Conservation (phyloP, 2,113 vertebrate genomes). For the Oreochromis spilurus region DNA sequence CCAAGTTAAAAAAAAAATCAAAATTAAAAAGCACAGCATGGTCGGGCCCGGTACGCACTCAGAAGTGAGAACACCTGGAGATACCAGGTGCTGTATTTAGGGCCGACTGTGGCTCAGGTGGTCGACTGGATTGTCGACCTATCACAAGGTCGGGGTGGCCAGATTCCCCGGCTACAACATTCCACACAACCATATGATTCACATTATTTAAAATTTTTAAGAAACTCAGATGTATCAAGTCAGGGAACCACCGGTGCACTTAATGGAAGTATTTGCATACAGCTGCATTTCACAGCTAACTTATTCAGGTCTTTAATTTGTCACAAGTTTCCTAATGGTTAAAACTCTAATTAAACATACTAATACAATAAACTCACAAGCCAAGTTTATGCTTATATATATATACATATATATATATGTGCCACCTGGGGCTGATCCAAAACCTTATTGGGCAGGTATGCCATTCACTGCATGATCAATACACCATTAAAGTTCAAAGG, state of each 20-base stretch:
- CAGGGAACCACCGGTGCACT: background rate
- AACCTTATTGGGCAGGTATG: background rate
- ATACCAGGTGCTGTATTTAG: background rate
- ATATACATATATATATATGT: background rate
- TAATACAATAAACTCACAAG: background rate
- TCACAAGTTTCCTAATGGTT: background rate
- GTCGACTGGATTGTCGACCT: background rate
- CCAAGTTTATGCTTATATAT: background rate
- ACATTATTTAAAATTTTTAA: background rate
- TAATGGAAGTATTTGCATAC: background rate
- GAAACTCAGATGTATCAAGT: background rate
- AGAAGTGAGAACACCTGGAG: background rate
- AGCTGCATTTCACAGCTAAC: background rate
- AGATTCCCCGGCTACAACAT: background rate
- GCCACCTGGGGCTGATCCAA: background rate
- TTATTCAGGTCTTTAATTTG: background rate
- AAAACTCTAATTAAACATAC: background rate
- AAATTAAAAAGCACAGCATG: background rate
- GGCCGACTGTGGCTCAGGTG: background rate
- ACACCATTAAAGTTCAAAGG: background rate
- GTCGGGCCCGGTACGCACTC: background rate
- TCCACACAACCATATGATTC: background rate
- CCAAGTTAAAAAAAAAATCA: background rate
- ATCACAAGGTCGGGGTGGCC: background rate
- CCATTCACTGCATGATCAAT: background rate